Percentiles rank a stretch among this genome's conserved stretches.
These are phyloP conservation scores for Lobophora halterata DNA, from an alignment of 2,888 invertebrate species.

Conservation along the genomic window DNA sequence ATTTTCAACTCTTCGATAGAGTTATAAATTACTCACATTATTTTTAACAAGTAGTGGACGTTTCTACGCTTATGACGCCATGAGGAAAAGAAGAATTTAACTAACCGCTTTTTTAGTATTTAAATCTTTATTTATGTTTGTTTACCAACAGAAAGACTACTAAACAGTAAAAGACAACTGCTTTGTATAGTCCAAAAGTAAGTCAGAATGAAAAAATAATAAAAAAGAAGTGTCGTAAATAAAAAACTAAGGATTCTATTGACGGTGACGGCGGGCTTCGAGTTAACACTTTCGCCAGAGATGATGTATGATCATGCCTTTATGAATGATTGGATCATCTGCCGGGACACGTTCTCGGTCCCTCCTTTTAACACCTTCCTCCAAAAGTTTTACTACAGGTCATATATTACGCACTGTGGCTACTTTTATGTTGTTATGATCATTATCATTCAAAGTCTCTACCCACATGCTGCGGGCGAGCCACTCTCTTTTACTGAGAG, in stretches of 20 bases:
- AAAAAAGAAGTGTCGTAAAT: slow-evolving; percentile 51
- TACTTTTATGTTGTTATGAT: slow-evolving; percentile 77
- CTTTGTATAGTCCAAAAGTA: too few species aligned
- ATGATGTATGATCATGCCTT: slow-evolving; percentile 77
- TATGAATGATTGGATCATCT: slow-evolving; percentile 79
- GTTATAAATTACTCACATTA: slow-evolving; percentile 43
- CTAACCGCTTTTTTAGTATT: slow-evolving; percentile 22
- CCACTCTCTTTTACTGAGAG: slow-evolving; percentile 40
- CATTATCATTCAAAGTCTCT: slow-evolving; percentile 76
- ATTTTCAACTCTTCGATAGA: slow-evolving; percentile 45
- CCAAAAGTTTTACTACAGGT: slow-evolving; percentile 74
- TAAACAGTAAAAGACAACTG: slow-evolving; percentile 31
- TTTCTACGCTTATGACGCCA: slow-evolving; percentile 31
- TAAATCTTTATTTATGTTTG: slow-evolving; percentile 31
- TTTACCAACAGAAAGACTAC: slow-evolving; percentile 35
- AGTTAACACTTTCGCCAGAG: slow-evolving; percentile 73
- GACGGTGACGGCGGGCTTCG: slow-evolving; percentile 48
- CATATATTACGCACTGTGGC: slow-evolving; percentile 72
- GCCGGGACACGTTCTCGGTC: slow-evolving; percentile 69
- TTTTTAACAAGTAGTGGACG: slow-evolving; percentile 41
- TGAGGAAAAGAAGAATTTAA: slow-evolving; percentile 14
- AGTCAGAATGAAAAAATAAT: slow-evolving; percentile 52
- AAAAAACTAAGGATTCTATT: slow-evolving; percentile 58
- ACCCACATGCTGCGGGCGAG: slow-evolving; percentile 59
- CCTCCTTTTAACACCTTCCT: slow-evolving; percentile 78